Evolutionary conservation across 2,797 vertebrate species (phyloP), one percentile per base, ranked within the genome.

Genomic region (Tinamus major): DNA sequence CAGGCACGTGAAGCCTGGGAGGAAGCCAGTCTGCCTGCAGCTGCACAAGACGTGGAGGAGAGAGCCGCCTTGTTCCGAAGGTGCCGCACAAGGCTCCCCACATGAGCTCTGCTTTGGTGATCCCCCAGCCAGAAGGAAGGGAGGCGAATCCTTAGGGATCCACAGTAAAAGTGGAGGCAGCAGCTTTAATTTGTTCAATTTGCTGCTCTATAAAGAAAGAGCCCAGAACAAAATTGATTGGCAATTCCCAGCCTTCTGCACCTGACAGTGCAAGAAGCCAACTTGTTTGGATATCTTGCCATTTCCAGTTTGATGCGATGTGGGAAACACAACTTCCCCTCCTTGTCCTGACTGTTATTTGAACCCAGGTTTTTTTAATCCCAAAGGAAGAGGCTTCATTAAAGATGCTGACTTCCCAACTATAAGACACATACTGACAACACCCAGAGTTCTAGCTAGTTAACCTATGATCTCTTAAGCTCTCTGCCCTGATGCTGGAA

Each of bases 261-360:
- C 87, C 95, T 95, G 92, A 81, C 74, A 86, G 12, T 8, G 8
- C 7, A n/a, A 91, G 68, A 18, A 0, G 23, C 90, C 93, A 93
- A 61, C 21, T 74, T 9, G 2, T 84, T 77, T 84, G 71, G 67
- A 65, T 88, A 56, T 74, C 59, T 91, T 84, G 70, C 67, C 48
- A 53, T 90, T 91, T 88, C 67, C 78, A 88, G 91, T 79, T 92
- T 78, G 86, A 89, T 68, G 42, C 23, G n/a, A 96, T 46, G 76
- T 81, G 76, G 59, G 82, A 96, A 96, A 84, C 33, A 93, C 64
- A 74, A 67, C 51, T 76, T 83, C 42, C 63, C 63, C 29, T 79
- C 27, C 33, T 89, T 87, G 26, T 90, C 71, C 69, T 76, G 91
- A 89, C 77, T 94, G 85, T 56, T 93, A 39, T 81, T 74, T 89